Percentiles rank a stretch among this genome's conserved stretches.
Conservation (phyloP, 2,888 invertebrate species). For the Acanthosepion pharaonis region DNA sequence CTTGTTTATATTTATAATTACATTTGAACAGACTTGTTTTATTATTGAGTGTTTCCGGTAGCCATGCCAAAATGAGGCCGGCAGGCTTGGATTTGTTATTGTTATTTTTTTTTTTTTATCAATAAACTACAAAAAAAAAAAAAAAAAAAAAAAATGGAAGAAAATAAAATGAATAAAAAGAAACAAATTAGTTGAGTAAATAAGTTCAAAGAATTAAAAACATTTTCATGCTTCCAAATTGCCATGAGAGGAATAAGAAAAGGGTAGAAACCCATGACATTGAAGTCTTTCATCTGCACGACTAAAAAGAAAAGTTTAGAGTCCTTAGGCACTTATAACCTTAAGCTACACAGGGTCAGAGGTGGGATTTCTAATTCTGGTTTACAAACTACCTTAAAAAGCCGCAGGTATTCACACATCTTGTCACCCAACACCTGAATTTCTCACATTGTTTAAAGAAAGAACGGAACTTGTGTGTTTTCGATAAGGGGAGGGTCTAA, state of each 20-base stretch:
- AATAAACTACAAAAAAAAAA: not conserved
- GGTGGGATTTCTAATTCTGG: not conserved
- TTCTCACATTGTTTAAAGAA: not conserved
- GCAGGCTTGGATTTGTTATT: not conserved
- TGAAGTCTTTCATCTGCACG: not conserved
- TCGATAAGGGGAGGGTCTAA: not conserved
- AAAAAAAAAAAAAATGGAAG: not conserved
- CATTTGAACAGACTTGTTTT: slow-evolving; percentile 15
- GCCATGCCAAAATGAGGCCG: too few species aligned
- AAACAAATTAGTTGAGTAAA: not conserved
- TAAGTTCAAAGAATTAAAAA: not conserved
- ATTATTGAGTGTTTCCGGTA: not conserved
- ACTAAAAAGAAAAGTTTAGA: not conserved
- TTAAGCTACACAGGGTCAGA: not conserved
- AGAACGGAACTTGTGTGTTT: not conserved
- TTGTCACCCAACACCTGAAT: not conserved
- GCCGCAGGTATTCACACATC: not conserved
- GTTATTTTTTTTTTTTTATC: not conserved
- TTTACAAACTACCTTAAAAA: not conserved
- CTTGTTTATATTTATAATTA: slow-evolving; percentile 33
- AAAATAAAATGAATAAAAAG: not conserved
- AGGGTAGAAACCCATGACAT: not conserved
- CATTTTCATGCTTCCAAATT: slow-evolving; percentile 18
- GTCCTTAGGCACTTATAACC: not conserved
- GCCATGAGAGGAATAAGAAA: not conserved